These are phyloP conservation scores for Ceryle rudis DNA, from an alignment of 2,797 vertebrate genomes.

Conservation along the genomic window DNA sequence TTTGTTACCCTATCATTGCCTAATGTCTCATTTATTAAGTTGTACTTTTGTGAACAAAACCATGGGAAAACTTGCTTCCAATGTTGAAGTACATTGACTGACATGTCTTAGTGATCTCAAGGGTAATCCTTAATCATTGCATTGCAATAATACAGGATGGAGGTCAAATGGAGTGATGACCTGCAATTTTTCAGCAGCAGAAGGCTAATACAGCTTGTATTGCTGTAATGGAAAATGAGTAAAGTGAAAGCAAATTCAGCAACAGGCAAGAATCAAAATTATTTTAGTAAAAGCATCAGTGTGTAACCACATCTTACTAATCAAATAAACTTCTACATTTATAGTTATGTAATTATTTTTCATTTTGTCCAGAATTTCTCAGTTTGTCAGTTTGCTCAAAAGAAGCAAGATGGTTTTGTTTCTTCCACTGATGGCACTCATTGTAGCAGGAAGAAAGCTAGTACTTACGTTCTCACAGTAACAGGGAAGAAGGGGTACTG, in stretches of 20 bases:
- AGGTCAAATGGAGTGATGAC: conserved; percentile 63
- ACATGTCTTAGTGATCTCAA: conserved; percentile 52
- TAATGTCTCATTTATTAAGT: conserved; percentile 41
- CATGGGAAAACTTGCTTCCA: conserved; percentile 33
- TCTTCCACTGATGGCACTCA: not conserved
- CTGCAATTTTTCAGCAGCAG: conserved; percentile 63
- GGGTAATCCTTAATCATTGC: conserved; percentile 43
- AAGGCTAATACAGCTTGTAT: not conserved
- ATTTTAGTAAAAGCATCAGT: not conserved
- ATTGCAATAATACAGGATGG: conserved; percentile 44
- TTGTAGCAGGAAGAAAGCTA: not conserved
- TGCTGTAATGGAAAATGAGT: conserved; percentile 19
- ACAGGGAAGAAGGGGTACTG: not conserved
- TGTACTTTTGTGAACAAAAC: conserved; percentile 26
- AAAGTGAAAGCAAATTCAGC: not conserved
- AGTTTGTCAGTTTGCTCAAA: not conserved
- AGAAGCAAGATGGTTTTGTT: not conserved
- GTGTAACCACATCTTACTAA: not conserved
- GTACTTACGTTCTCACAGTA: not conserved
- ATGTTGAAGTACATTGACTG: conserved; percentile 4
- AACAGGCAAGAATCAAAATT: not conserved
- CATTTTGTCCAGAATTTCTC: not conserved
- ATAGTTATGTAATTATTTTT: not conserved
- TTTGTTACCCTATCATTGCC: conserved; percentile 2
- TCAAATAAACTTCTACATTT: not conserved